phyloP scores from a whole-genome alignment of 2,113 vertebrate species.

The Sclerurus mexicanus region DNA sequence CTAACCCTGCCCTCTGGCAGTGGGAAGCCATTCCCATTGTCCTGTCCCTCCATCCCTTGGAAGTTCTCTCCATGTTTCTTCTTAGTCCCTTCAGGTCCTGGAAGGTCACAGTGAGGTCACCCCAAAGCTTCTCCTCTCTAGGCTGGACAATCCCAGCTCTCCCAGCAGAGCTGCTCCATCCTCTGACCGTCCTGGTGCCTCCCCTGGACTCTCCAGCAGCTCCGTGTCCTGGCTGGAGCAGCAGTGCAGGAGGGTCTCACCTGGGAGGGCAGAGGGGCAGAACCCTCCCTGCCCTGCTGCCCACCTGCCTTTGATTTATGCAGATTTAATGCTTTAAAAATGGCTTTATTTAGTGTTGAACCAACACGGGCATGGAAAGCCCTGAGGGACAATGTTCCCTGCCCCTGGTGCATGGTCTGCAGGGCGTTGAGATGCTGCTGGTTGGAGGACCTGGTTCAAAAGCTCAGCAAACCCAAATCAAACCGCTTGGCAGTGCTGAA shows the following conservation, averaged over 20 bases:
- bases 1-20: not conserved
- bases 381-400: rapidly evolving
- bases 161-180: no score
- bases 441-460: not conserved
- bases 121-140: no score
- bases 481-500: not conserved
- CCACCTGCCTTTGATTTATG: not conserved
- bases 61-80: no score
- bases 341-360: not conserved
- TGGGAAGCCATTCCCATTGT: not conserved
- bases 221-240: no score
- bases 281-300: no score
- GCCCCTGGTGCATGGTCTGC: not conserved
- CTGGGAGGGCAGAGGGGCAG: no score
- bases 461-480: not conserved
- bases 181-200: no score
- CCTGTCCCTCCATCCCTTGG: not conserved
- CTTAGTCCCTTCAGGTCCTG: no score
- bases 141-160: no score
- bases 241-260: no score
- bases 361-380: rapidly evolving
- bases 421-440: rapidly evolving
- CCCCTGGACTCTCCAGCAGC: no score
- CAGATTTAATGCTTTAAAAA: not conserved
- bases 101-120: no score